A percentile compares a stretch with the other conserved stretches of the same genome.
These are phyloP conservation scores for Nyctereutes procyonoides DNA, from an alignment of 2,113 vertebrate genomes.

Conservation along the genomic window DNA sequence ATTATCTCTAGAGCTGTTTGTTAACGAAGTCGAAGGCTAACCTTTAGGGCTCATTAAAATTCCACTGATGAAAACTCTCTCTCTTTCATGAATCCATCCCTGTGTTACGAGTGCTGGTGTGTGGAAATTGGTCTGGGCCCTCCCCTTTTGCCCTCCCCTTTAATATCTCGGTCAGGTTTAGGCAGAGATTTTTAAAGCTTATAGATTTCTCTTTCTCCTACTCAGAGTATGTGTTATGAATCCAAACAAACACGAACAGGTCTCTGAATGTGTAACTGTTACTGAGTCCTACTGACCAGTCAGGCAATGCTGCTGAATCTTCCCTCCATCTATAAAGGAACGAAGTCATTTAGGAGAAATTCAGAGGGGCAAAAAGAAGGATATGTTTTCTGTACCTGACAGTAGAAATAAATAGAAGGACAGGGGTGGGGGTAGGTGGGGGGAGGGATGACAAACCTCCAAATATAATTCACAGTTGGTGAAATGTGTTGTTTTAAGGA, in stretches of 20 bases:
- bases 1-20: slow-evolving; percentile 67
- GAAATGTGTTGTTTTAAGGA: slow-evolving; percentile 36
- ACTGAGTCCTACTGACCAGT: background rate
- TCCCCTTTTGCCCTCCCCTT: slow-evolving; percentile 58
- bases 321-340: background rate
- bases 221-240: slow-evolving; percentile 59
- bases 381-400: slow-evolving; percentile 14
- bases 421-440: too few relatives aligned
- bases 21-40: slow-evolving; percentile 78
- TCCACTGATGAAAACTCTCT: slow-evolving; percentile 31
- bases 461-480: background rate
- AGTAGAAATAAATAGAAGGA: background rate
- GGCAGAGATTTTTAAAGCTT: slow-evolving; percentile 75
- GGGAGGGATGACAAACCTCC: slow-evolving; percentile 3
- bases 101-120: slow-evolving; percentile 21
- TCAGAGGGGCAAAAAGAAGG: background rate
- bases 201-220: slow-evolving; percentile 68
- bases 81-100: slow-evolving; percentile 14
- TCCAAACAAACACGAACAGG: slow-evolving; percentile 46
- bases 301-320: background rate
- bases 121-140: slow-evolving; percentile 22
- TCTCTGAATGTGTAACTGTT: slow-evolving; percentile 3
- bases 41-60: slow-evolving; percentile 81
- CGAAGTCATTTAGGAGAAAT: background rate
- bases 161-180: slow-evolving; percentile 70